Evolutionary conservation across 2,797 vertebrate genomes (phyloP).

Genomic region (Acanthiza pusilla): DNA sequence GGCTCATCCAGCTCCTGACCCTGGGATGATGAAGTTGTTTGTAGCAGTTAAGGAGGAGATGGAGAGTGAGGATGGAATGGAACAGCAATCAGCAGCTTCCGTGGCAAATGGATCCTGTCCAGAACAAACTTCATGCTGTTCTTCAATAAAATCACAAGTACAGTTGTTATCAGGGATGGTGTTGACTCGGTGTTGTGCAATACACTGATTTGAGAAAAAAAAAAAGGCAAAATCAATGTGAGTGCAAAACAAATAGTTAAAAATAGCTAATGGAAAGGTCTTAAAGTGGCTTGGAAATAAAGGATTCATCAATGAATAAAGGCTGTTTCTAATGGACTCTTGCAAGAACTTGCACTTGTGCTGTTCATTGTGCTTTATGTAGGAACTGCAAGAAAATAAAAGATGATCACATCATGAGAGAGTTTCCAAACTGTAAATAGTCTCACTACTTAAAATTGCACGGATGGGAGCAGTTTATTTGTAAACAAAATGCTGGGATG

Average conservation of each 20-base stretch:
- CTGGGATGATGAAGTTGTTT: background rate
- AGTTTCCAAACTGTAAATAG: background rate
- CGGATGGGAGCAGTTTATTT: background rate
- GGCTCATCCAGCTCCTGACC: background rate
- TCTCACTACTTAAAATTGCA: background rate
- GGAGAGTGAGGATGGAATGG: background rate
- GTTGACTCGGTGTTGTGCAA: background rate
- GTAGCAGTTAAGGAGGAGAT: background rate
- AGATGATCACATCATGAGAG: background rate
- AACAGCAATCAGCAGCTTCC: background rate
- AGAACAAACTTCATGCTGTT: background rate
- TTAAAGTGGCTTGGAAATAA: background rate
- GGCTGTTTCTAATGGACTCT: background rate
- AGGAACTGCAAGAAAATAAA: background rate
- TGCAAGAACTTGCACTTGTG: background rate
- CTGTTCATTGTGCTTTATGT: background rate
- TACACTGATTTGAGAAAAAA: background rate
- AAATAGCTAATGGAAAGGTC: slow-evolving; percentile 14
- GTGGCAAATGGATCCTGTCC: background rate
- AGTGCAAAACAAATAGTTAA: background rate
- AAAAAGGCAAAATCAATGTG: background rate
- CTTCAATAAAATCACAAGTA: background rate
- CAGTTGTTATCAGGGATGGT: background rate
- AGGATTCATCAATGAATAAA: slow-evolving; percentile 26
- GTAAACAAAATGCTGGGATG: background rate